Conservation (phyloP, 2,888 invertebrate genomes). For the Notodonta dromedarius region DNA sequence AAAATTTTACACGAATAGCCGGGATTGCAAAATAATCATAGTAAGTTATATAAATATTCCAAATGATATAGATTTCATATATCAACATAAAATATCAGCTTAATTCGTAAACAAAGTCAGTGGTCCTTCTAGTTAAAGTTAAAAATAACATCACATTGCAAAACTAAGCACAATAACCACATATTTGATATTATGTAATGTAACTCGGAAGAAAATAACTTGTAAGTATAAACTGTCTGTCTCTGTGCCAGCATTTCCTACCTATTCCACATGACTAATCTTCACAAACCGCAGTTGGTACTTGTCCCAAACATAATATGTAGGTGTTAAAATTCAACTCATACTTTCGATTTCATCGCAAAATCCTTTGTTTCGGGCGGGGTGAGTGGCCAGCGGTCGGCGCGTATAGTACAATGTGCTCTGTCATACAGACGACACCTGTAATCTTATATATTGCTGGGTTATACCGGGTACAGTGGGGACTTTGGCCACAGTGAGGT, state of each 20-base stretch:
- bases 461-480: constrained; percentile 27
- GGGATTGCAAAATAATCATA: not conserved
- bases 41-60: not conserved
- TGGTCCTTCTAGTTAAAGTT: too few species aligned
- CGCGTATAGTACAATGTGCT: constrained; percentile 29
- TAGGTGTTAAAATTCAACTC: constrained; percentile 69
- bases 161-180: too few species aligned
- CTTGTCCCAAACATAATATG: constrained; percentile 37
- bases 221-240: not conserved
- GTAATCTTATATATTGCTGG: constrained; percentile 31
- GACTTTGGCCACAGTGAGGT: constrained; percentile 18
- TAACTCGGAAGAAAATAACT: too few species aligned
- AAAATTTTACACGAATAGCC: not conserved
- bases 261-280: constrained; percentile 31
- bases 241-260: not conserved
- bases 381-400: constrained; percentile 54
- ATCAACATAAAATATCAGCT: too few species aligned
- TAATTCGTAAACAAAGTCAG: too few species aligned
- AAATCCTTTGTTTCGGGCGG: constrained; percentile 62
- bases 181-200: too few species aligned
- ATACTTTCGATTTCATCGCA: constrained; percentile 64
- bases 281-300: constrained; percentile 5
- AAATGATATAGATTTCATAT: not conserved
- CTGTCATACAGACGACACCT: constrained; percentile 43
- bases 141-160: too few species aligned